Evolutionary conservation across 2,113 vertebrate species (phyloP).

Genomic region (Hypomesus transpacificus): DNA sequence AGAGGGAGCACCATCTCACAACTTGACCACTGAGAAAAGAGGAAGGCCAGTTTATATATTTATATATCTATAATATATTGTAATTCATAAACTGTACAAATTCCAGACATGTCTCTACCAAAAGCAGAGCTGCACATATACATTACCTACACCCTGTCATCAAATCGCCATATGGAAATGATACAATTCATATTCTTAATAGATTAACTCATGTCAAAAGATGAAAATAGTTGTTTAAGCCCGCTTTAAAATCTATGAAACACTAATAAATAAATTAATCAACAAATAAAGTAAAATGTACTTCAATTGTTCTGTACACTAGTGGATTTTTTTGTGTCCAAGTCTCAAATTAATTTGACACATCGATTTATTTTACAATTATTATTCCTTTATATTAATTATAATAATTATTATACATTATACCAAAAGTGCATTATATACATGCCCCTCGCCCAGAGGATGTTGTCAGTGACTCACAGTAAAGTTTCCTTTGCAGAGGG

Average conservation of each 20-base stretch:
- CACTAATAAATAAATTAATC: constrained; percentile 23
- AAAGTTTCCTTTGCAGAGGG: no score
- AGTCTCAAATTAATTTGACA: constrained; percentile 31
- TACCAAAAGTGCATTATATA: constrained; percentile 75
- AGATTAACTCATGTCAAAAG: constrained; percentile 61
- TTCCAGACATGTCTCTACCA: constrained; percentile 43
- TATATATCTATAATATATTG: constrained; percentile 47
- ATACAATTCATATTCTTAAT: constrained; percentile 63
- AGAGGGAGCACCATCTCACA: constrained; percentile 75
- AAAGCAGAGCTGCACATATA: no score
- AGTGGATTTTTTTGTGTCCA: constrained; percentile 69
- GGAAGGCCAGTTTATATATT: constrained; percentile 52
- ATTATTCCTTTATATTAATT: constrained; percentile 75
- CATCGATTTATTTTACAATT: constrained; percentile 67
- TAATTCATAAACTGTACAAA: constrained; percentile 63
- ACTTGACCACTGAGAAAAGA: constrained; percentile 53
- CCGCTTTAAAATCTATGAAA: no score
- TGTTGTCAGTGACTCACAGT: constrained; percentile 9
- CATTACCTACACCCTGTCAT: constrained; percentile 43
- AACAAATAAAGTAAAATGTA: constrained; percentile 61
- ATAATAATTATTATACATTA: no score
- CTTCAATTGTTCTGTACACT: constrained; percentile 48
- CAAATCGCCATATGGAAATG: constrained; percentile 42
- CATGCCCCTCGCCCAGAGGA: constrained; percentile 63
- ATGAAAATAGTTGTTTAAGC: no score